Base-by-base conservation (phyloP, 2,797 vertebrate genomes). In the Limosa lapponica region DNA sequence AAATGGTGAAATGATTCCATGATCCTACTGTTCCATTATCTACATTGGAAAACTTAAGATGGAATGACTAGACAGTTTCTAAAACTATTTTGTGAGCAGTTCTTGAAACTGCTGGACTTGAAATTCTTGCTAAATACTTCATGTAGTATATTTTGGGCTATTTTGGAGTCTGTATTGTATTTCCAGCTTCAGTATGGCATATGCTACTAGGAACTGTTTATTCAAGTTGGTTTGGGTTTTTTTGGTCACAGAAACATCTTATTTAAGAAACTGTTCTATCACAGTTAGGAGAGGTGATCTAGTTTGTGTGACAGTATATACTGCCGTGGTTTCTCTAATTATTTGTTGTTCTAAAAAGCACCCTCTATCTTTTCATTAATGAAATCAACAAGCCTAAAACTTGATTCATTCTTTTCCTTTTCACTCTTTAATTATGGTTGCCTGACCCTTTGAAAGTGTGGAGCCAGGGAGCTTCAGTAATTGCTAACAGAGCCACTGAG, bases 381-480 rank as follows among this genome's bases (percentile, higher is more conserved):
- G 48, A 91, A 90, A 92, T 36, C 70, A 77, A 7, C 34, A 62
- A 62, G 13, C 13, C 32, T 70, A 64, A 64, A 44, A 37, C n/a
- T 70, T 28, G 3, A 66, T 37, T 39, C 24, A 64, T 92, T 92
- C 73, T 90, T 97, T 98, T 95, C 25, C 41, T 57, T 70, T 70
- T 80, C 62, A 25, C 13, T 39, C 39, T 90, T 94, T 97, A 95
- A 95, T 98, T 97, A 93, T 52, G 93, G 89, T 95, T 96, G 46
- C 65, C 34, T 93, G 82, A 72, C 92, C 97, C 95, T 97, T 93
- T 87, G 97, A 93, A 96, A 91, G 74, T 48, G 62, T 62, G 52
- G 48, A 78, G 52, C 97, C 93, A 95, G 44, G 81, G 82, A 95
- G 87, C 95, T 97, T 98, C 91, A 97, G 74, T 98, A 98, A 98